These are phyloP conservation scores for Patiria pectinifera DNA, from an alignment of 53 echinoderm and acorn worm species.

Conservation along the genomic window DNA sequence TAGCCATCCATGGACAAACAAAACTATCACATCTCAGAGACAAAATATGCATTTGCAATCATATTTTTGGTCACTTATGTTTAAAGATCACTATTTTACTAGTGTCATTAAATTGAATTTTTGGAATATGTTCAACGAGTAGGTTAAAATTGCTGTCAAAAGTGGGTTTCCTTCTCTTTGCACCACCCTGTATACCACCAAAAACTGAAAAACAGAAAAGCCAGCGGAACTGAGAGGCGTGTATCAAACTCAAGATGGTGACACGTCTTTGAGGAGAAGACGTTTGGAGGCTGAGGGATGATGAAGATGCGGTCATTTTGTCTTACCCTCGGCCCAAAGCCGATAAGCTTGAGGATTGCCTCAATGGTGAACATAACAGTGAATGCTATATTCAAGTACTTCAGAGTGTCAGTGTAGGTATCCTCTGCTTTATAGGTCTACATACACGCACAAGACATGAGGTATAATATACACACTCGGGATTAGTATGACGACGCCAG, in stretches of 20 bases:
- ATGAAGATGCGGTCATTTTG: too few species aligned
- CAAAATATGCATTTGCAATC: too few species aligned
- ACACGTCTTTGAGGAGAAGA: neutral
- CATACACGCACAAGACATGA: neutral
- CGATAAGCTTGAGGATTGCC: constrained; percentile 92
- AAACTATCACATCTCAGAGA: too few species aligned
- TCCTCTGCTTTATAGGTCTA: constrained; percentile 74
- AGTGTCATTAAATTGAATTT: too few species aligned
- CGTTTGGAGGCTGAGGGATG: too few species aligned
- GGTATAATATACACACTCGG: neutral
- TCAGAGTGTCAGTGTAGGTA: constrained; percentile 55
- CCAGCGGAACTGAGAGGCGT: neutral
- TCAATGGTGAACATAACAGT: constrained; percentile 95
- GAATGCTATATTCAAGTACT: constrained; percentile 89
- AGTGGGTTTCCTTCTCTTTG: too few species aligned
- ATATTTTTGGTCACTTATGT: too few species aligned
- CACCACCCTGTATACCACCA: too few species aligned
- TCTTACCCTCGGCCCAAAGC: constrained; percentile 96
- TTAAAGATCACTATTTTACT: too few species aligned
- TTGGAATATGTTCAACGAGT: too few species aligned
- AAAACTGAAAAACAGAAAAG: neutral
- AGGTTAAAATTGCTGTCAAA: too few species aligned
- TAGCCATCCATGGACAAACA: too few species aligned
- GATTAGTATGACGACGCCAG: neutral
- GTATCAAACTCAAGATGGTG: constrained; percentile 6